A percentile compares a stretch with the other conserved stretches of the same genome.
These are phyloP conservation scores for Gambusia holbrooki DNA, from an alignment of 2,113 vertebrate species.

Conservation along the genomic window DNA sequence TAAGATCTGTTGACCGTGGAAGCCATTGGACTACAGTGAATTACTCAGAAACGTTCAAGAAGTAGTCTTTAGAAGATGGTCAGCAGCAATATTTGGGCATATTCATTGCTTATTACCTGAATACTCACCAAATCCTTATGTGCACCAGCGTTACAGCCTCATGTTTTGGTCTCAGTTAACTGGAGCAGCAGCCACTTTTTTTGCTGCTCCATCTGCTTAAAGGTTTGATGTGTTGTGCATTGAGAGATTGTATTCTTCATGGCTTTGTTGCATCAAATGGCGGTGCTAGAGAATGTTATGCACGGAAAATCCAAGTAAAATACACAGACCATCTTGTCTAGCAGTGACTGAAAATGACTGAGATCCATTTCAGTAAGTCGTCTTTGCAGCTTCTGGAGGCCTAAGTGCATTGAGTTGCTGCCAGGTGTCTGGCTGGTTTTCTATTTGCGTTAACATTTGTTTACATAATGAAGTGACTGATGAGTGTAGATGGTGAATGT, in stretches of 20 bases:
- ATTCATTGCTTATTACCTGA: too few relatives aligned
- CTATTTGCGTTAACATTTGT: background rate
- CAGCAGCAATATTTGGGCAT: too few relatives aligned
- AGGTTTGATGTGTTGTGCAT: background rate
- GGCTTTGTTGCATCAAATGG: background rate
- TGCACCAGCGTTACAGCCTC: too few relatives aligned
- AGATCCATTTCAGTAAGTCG: background rate
- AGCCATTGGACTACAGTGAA: background rate
- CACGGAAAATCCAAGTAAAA: background rate
- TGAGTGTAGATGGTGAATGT: background rate
- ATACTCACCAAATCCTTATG: too few relatives aligned
- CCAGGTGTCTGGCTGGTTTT: too few relatives aligned
- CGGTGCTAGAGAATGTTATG: background rate
- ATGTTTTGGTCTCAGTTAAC: too few relatives aligned
- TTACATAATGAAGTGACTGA: background rate
- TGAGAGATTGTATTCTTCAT: background rate
- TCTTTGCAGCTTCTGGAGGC: too few relatives aligned
- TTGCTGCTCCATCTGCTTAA: background rate
- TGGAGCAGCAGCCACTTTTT: background rate
- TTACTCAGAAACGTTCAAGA: background rate
- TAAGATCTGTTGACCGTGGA: background rate
- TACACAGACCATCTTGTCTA: background rate
- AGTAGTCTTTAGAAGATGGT: background rate
- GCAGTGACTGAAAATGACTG: background rate
- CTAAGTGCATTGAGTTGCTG: too few relatives aligned